These are phyloP conservation scores for Gallinago undulata DNA, from an alignment of 2,113 vertebrate species.

Conservation along the genomic window DNA sequence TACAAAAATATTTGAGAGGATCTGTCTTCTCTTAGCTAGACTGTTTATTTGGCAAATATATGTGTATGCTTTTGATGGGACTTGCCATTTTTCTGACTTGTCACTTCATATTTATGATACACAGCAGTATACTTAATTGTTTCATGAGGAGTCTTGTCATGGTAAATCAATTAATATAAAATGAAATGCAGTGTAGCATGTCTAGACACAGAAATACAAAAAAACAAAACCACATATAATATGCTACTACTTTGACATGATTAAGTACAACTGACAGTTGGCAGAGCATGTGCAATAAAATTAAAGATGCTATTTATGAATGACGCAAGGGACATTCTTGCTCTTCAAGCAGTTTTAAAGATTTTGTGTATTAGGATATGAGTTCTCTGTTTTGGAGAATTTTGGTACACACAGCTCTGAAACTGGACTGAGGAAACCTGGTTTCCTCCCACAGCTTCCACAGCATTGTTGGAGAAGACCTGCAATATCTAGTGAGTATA, in stretches of 20 bases:
- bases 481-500: neutral
- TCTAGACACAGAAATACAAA: neutral
- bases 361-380: neutral
- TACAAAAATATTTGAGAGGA: neutral
- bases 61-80: neutral
- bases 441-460: neutral
- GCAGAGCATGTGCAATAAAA: neutral
- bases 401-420: neutral
- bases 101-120: neutral
- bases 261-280: neutral
- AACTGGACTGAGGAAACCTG: neutral
- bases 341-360: neutral
- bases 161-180: conserved; percentile 5
- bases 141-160: neutral
- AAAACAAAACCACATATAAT: neutral
- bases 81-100: neutral
- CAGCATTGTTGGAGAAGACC: neutral
- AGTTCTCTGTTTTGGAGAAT: neutral
- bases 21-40: neutral
- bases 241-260: neutral
- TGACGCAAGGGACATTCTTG: neutral
- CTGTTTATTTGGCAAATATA: neutral
- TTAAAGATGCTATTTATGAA: neutral
- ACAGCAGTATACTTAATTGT: neutral
- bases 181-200: neutral